phyloP scores from a whole-genome alignment of 2,888 invertebrate species.

The Noctua janthina region DNA sequence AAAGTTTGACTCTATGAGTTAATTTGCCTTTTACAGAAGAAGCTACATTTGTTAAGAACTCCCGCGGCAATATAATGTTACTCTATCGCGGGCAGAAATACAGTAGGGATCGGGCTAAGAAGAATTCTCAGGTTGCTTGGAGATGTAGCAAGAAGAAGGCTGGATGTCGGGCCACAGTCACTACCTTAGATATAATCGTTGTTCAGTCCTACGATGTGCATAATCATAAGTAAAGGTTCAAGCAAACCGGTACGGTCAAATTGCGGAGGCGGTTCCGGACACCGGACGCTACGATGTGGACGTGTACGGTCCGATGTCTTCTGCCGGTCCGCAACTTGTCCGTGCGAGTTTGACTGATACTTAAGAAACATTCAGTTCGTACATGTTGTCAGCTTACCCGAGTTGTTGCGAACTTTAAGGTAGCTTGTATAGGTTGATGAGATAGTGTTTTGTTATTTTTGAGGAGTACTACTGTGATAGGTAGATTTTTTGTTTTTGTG shows the following conservation, averaged over 20 bases:
- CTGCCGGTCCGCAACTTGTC: neutral
- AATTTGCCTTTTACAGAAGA: constrained; percentile 36
- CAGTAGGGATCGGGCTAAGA: constrained; percentile 40
- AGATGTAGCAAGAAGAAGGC: constrained; percentile 55
- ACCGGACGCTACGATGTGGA: neutral
- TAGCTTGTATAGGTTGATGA: neutral
- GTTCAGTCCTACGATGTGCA: constrained; percentile 31
- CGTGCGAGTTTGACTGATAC: neutral
- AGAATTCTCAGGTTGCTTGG: constrained; percentile 37
- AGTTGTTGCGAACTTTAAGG: neutral
- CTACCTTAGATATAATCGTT: constrained; percentile 24
- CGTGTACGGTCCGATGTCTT: neutral
- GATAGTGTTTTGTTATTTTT: neutral
- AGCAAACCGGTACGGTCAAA: neutral
- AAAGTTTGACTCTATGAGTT: neutral
- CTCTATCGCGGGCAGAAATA: constrained; percentile 45
- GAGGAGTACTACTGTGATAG: too few species aligned
- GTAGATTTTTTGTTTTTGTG: neutral
- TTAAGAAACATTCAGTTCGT: neutral
- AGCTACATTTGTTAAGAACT: constrained; percentile 47
- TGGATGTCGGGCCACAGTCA: constrained; percentile 49
- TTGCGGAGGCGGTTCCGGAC: neutral
- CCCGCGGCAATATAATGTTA: constrained; percentile 47
- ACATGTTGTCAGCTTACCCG: neutral
- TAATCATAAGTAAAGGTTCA: constrained; percentile 25